Conservation (phyloP, 2,888 invertebrate genomes). For the Smittia aterrima region DNA sequence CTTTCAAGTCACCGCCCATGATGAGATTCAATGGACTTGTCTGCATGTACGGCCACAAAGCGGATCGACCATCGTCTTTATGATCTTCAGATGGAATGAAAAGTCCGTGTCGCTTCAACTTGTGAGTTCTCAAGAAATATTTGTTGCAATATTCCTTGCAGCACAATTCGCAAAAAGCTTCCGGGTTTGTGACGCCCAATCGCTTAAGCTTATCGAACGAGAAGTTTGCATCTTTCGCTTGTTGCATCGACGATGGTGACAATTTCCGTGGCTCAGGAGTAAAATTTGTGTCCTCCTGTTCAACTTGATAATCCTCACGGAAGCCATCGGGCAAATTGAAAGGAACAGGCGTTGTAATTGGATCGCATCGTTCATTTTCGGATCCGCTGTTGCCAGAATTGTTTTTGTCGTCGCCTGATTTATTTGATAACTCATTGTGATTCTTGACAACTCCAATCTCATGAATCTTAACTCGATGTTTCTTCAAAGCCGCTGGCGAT, state of each 20-base stretch:
- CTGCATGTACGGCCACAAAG: slow-evolving; percentile 57
- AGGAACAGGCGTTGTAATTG: slow-evolving; percentile 16
- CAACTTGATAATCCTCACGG: slow-evolving; percentile 53
- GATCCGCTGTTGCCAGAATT: neutral
- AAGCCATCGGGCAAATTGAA: slow-evolving; percentile 54
- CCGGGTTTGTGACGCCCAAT: slow-evolving; percentile 78
- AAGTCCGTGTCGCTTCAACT: slow-evolving; percentile 89
- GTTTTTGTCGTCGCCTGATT: slow-evolving; percentile 15
- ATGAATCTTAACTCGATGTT: slow-evolving; percentile 68
- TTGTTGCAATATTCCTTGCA: slow-evolving; percentile 92
- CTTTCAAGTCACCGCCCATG: slow-evolving; percentile 52
- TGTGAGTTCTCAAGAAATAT: slow-evolving; percentile 88
- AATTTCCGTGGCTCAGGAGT: slow-evolving; percentile 59
- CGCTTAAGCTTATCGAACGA: slow-evolving; percentile 71
- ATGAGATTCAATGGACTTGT: slow-evolving; percentile 78
- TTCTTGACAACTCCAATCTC: slow-evolving; percentile 52
- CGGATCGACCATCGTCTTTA: slow-evolving; percentile 49
- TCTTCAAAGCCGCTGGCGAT: slow-evolving; percentile 68
- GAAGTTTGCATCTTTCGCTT: slow-evolving; percentile 69
- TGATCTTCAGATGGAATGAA: slow-evolving; percentile 62
- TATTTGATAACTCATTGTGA: neutral
- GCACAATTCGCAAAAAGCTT: slow-evolving; percentile 91
- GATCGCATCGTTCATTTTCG: neutral
- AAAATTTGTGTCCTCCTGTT: slow-evolving; percentile 55
- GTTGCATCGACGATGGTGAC: slow-evolving; percentile 61